phyloP scores from a whole-genome alignment of 1,140 invertebrate species.

The Trichonephila inaurata region DNA sequence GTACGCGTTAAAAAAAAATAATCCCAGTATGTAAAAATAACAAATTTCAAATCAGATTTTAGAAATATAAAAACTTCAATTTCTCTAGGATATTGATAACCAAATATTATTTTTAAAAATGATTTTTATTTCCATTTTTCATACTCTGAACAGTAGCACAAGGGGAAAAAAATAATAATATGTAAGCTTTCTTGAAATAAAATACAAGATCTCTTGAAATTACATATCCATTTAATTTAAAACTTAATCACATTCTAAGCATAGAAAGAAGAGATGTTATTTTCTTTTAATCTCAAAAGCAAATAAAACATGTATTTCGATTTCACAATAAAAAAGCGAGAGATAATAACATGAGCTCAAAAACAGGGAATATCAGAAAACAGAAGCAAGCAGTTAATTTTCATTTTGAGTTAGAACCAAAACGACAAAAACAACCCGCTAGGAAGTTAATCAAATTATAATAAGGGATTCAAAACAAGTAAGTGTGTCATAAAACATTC shows the following conservation, averaged over 20 bases:
- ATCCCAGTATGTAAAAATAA: too few relatives aligned
- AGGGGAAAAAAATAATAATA: too few relatives aligned
- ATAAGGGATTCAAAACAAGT: background rate
- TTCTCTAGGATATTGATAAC: too few relatives aligned
- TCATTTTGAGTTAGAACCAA: background rate
- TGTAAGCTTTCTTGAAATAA: too few relatives aligned
- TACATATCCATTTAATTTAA: background rate
- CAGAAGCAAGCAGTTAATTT: background rate
- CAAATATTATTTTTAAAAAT: background rate
- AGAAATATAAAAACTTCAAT: too few relatives aligned
- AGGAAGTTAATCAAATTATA: slow-evolving; percentile 26
- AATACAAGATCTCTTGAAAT: too few relatives aligned
- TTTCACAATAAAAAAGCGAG: background rate
- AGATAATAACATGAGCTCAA: background rate
- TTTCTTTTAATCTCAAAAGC: background rate
- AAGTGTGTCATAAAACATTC: too few relatives aligned
- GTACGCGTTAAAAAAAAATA: too few relatives aligned
- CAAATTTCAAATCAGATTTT: too few relatives aligned
- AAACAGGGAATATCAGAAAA: background rate
- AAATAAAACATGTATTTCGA: slow-evolving; percentile 18
- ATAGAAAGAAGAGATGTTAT: background rate
- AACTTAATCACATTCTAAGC: background rate
- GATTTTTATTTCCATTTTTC: background rate
- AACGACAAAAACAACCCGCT: background rate
- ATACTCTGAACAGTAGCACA: background rate